These are phyloP conservation scores for Dorcus parallelipipedus DNA, from an alignment of 2,888 invertebrate genomes.

Conservation along the genomic window DNA sequence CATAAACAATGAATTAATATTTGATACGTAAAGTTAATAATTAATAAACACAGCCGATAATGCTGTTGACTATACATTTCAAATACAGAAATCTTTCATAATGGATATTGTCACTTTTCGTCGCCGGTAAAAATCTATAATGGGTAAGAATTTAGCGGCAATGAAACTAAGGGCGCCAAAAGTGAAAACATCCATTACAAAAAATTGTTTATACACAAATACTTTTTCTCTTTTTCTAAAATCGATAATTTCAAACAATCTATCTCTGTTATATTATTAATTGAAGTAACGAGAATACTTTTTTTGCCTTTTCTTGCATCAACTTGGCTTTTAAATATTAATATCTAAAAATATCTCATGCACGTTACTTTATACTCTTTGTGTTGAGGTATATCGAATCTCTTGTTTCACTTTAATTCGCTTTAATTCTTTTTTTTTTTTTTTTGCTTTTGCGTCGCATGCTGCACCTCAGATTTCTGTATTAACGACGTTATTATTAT, in stretches of 20 bases:
- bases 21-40: constrained; percentile 1
- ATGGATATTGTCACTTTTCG: constrained; percentile 11
- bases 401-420: neutral
- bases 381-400: constrained; percentile 17
- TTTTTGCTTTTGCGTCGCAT: neutral
- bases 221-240: constrained; percentile 4
- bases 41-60: constrained; percentile 43
- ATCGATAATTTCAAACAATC: constrained; percentile 8
- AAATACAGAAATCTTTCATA: constrained; percentile 36
- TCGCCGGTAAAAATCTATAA: neutral
- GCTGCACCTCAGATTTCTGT: constrained; percentile 19
- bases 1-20: constrained; percentile 28
- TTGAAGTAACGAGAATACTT: constrained; percentile 17
- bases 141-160: constrained; percentile 1
- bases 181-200: constrained; percentile 19
- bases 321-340: constrained; percentile 16
- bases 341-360: constrained; percentile 16
- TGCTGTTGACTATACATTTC: constrained; percentile 43
- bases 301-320: neutral
- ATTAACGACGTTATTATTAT: constrained; percentile 7
- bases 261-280: constrained; percentile 8
- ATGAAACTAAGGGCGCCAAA: neutral
- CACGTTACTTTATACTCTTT: constrained; percentile 15
- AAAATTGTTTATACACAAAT: constrained; percentile 14
- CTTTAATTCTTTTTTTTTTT: no score